Evolutionary conservation across 1,140 invertebrate genomes (phyloP).

Genomic region (Mizuhopecten yessoensis): DNA sequence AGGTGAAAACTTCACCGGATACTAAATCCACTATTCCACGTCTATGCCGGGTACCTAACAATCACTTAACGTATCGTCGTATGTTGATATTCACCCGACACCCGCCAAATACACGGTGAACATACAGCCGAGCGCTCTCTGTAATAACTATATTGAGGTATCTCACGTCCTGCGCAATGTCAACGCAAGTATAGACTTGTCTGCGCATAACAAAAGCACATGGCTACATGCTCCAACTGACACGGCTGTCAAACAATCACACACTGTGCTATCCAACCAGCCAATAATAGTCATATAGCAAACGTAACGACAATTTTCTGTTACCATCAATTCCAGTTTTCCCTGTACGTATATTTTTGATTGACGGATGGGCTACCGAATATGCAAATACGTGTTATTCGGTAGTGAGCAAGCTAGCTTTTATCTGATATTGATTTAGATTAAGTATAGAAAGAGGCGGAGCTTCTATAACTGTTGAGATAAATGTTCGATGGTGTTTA

Average conservation of each 20-base stretch:
- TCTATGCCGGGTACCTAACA: slow-evolving; percentile 4
- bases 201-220: slow-evolving; percentile 69
- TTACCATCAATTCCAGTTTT: neutral
- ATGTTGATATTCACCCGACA: neutral
- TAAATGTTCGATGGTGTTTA: neutral
- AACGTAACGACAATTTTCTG: neutral
- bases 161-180: slow-evolving; percentile 61
- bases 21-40: neutral
- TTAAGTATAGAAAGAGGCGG: neutral
- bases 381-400: slow-evolving; percentile 38
- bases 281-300: neutral
- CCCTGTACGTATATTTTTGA: neutral
- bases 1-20: slow-evolving; percentile 12
- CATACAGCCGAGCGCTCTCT: neutral
- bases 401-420: neutral
- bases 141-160: neutral
- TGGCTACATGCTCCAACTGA: slow-evolving; percentile 51
- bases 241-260: neutral
- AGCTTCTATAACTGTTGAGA: neutral
- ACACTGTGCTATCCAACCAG: neutral
- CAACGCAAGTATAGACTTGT: slow-evolving; percentile 60
- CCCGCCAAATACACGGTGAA: slow-evolving; percentile 25
- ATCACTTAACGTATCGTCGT: neutral
- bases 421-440: slow-evolving; percentile 12
- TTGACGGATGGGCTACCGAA: slow-evolving; percentile 3